phyloP scores from a whole-genome alignment of 1,140 invertebrate genomes.

The Eumaeus atala region DNA sequence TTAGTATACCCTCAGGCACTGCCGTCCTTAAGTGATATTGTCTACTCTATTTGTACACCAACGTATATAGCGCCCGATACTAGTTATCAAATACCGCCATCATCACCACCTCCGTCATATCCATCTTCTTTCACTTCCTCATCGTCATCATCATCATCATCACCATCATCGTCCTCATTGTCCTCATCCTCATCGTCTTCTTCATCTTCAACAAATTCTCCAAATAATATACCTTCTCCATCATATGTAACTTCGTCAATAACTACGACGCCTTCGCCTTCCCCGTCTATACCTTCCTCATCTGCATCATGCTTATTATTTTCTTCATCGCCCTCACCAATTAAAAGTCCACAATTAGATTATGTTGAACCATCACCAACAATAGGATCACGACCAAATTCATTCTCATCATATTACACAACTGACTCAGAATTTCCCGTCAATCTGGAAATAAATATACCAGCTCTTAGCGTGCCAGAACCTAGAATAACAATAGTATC shows the following conservation, averaged over 20 bases:
- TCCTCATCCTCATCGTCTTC: background rate
- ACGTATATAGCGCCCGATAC: no score
- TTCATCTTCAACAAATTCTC: background rate
- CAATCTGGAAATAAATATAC: conserved; percentile 40
- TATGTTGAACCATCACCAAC: background rate
- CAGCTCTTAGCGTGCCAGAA: conserved; percentile 22
- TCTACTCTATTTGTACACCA: no score
- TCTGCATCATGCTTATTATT: background rate
- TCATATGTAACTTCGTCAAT: background rate
- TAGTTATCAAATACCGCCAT: background rate
- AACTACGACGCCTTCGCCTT: background rate
- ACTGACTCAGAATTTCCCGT: conserved; percentile 21
- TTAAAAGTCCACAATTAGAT: background rate
- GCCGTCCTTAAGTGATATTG: no score
- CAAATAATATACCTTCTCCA: background rate
- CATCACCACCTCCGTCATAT: background rate
- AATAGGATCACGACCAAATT: conserved; percentile 1
- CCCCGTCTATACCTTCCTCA: background rate
- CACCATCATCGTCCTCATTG: background rate
- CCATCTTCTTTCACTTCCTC: background rate
- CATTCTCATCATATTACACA: conserved; percentile 12
- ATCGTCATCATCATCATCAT: background rate
- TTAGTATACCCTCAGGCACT: no score
- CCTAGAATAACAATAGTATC: conserved; percentile 33
- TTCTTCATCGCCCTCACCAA: background rate